phyloP scores from a whole-genome alignment of 2,888 invertebrate species.

The Osmoderma eremita region DNA sequence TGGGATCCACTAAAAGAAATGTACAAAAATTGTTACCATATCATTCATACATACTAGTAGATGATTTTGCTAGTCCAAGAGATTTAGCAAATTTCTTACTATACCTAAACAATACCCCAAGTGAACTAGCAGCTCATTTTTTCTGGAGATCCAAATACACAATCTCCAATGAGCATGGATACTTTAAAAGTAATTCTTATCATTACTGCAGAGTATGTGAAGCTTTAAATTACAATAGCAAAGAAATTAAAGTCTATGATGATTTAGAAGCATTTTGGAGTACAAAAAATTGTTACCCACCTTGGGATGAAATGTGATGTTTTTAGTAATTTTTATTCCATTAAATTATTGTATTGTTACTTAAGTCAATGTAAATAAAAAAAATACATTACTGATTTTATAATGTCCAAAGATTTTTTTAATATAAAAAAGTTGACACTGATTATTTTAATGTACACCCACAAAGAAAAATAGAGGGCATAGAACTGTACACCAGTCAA shows the following conservation, averaged over 20 bases:
- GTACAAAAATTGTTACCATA: constrained; percentile 70
- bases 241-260: constrained; percentile 60
- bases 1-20: constrained; percentile 67
- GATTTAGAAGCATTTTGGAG: constrained; percentile 63
- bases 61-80: constrained; percentile 66
- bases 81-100: constrained; percentile 67
- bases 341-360: constrained; percentile 2
- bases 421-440: not conserved
- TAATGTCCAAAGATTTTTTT: constrained; percentile 31
- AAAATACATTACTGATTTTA: not conserved
- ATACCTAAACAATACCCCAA: constrained; percentile 63
- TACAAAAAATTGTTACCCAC: constrained; percentile 53
- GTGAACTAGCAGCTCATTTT: constrained; percentile 65
- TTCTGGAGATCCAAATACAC: constrained; percentile 70
- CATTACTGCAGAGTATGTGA: constrained; percentile 76
- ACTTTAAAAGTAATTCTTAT: constrained; percentile 69
- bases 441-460: no score
- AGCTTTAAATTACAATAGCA: constrained; percentile 72
- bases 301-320: constrained; percentile 51
- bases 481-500: no score
- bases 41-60: constrained; percentile 70
- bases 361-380: not conserved
- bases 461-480: no score
- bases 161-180: constrained; percentile 74
- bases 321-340: not conserved